Evolutionary conservation across 2,113 vertebrate species (phyloP).

Genomic region (Phylloscopus trochiloides): DNA sequence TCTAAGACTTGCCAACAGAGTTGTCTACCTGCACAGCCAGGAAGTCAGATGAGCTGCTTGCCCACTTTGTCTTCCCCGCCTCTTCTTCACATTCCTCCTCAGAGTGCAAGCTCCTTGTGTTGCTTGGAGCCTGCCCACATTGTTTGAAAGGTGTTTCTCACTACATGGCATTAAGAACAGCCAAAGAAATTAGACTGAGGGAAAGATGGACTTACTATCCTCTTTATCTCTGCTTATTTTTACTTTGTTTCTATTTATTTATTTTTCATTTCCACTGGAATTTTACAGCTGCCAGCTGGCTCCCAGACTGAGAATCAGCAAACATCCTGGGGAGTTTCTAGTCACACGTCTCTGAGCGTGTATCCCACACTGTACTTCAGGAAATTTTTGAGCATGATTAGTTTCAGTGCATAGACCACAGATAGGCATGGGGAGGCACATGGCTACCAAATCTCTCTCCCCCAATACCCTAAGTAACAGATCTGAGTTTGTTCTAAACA

Average conservation of each 20-base stretch:
- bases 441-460: neutral
- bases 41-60: neutral
- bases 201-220: neutral
- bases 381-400: neutral
- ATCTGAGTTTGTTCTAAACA: neutral
- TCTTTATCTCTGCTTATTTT: neutral
- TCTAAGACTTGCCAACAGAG: neutral
- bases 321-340: neutral
- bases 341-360: accelerated
- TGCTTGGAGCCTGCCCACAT: neutral
- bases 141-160: neutral
- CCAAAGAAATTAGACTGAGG: neutral
- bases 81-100: neutral
- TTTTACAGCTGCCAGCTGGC: neutral
- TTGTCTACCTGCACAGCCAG: neutral
- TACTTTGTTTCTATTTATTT: neutral
- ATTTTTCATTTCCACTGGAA: neutral
- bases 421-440: neutral
- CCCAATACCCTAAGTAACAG: neutral
- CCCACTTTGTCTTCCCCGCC: neutral
- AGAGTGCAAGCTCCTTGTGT: neutral
- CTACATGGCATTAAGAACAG: neutral
- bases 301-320: neutral
- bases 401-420: neutral
- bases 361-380: neutral